These are phyloP conservation scores for Drosophila recens DNA, from an alignment of 2,888 invertebrate species.

Conservation along the genomic window DNA sequence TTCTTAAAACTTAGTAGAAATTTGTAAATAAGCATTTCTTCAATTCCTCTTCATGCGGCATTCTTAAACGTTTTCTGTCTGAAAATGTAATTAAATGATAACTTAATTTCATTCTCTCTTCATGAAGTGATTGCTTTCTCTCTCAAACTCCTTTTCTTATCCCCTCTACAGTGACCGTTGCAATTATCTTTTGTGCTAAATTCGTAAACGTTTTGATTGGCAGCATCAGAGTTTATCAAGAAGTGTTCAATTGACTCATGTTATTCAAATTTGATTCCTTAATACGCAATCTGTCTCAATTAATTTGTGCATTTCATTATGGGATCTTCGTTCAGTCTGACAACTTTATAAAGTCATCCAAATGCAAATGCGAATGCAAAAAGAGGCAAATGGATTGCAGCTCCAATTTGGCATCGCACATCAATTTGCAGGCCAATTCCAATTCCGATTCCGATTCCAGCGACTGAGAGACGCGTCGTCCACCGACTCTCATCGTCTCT, in stretches of 20 bases:
- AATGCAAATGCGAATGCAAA: constrained; percentile 42
- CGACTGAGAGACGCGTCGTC: constrained; percentile 23
- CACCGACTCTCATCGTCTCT: constrained; percentile 22
- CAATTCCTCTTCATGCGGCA: neutral
- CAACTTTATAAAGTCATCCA: constrained; percentile 48
- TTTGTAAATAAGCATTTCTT: neutral
- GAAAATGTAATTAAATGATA: neutral
- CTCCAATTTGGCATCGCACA: constrained; percentile 61
- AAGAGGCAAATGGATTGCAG: constrained; percentile 47
- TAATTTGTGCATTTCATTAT: constrained; percentile 54
- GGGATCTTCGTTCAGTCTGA: constrained; percentile 23
- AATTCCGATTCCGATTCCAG: constrained; percentile 14
- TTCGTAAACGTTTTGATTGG: constrained; percentile 12
- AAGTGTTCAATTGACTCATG: constrained; percentile 8
- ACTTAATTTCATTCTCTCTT: neutral
- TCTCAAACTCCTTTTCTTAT: neutral
- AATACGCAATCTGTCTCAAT: constrained; percentile 53
- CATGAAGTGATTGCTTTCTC: neutral
- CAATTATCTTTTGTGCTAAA: neutral
- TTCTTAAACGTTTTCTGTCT: neutral
- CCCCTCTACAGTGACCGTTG: neutral
- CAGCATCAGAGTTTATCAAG: constrained; percentile 1
- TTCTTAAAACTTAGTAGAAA: neutral
- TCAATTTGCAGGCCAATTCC: constrained; percentile 41
- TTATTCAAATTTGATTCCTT: constrained; percentile 8